A percentile compares a stretch with the other conserved stretches of the same genome.
phyloP scores from a whole-genome alignment of 1,140 invertebrate genomes.

The Trichoplusia ni region DNA sequence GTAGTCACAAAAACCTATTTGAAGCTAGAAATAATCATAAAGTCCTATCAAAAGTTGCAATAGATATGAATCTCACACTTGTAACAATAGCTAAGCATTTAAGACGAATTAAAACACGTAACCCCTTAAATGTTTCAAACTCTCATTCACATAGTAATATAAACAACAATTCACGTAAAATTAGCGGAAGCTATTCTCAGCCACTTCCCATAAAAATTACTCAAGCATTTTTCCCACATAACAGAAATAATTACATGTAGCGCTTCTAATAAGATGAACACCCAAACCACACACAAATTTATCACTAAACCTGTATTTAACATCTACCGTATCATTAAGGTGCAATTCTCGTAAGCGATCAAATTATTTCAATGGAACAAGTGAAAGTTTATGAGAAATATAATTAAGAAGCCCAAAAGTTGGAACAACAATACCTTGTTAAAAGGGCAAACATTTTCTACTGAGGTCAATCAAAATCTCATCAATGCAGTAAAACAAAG shows the following conservation, averaged over 20 bases:
- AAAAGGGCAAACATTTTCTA: constrained; percentile 12
- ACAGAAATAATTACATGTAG: constrained; percentile 17
- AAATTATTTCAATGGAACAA: constrained; percentile 33
- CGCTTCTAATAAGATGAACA: not conserved
- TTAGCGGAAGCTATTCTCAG: not conserved
- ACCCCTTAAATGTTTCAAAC: too few species aligned
- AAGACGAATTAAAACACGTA: not conserved
- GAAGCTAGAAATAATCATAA: too few species aligned
- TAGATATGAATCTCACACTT: too few species aligned
- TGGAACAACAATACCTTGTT: constrained; percentile 16
- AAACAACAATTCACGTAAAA: not conserved
- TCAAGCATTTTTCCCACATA: constrained; percentile 10
- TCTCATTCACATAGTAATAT: not conserved
- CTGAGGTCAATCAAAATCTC: constrained; percentile 16
- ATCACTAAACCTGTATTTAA: constrained; percentile 24
- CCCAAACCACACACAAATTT: constrained; percentile 19
- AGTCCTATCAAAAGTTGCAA: too few species aligned
- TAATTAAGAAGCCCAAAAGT: constrained; percentile 27
- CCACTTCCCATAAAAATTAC: not conserved
- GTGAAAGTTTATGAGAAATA: constrained; percentile 33
- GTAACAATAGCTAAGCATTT: too few species aligned
- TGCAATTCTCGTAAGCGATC: constrained; percentile 27
- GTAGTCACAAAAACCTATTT: not conserved
- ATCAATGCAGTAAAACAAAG: constrained; percentile 13
- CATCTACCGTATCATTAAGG: constrained; percentile 14